Base-by-base conservation (phyloP, 2,113 vertebrate species). In the Tachycineta bicolor region DNA sequence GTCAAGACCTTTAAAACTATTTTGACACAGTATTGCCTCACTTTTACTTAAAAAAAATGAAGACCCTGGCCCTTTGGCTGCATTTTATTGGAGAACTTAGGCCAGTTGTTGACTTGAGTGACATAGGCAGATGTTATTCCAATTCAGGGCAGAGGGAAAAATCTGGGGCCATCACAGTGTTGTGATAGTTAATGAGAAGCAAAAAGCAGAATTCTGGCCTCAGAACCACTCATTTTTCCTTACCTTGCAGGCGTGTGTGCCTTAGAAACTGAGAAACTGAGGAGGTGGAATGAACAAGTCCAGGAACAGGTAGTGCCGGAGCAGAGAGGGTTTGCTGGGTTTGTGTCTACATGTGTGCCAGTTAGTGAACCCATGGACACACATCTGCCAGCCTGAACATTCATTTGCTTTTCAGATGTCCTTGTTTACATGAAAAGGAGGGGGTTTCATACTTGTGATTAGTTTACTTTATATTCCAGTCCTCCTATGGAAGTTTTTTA, bases 21-120 rank as follows among this genome's bases (percentile, higher is more conserved):
- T 93, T 94, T 94, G 87, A 87, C 74, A 91, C 33, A 63, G 10
- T 75, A 63, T 87, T 87, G 65, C 91, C 39, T 88, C 74, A 79
- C 18, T 58, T 60, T 13, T 64, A 37, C 34, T 71, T 59, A 29
- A 41, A 67, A 78, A 58, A 41, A 83, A 7, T 26, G 17, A 86
- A 89, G 64, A 43, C 44, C 79, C 74, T 71, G 53, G 23, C 16
- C 49, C 52, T 87, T 89, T 82, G 73, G 16, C 84, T 89, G 74
- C 65, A 37, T 89, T 93, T 87, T 87, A 52, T 77, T 2, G 2
- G 60, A 22, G 65, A 55, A n/a, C 12, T 84, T 67, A 22, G 39
- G 64, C 55, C 76, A 67, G 60, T 84, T 74, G 60, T 37, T 82
- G 86, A 69, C 33, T 68, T 25, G 58, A 73, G 46, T 29, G 85